Base-by-base conservation (phyloP, 2,888 invertebrate genomes). In the Clivina fossor region DNA sequence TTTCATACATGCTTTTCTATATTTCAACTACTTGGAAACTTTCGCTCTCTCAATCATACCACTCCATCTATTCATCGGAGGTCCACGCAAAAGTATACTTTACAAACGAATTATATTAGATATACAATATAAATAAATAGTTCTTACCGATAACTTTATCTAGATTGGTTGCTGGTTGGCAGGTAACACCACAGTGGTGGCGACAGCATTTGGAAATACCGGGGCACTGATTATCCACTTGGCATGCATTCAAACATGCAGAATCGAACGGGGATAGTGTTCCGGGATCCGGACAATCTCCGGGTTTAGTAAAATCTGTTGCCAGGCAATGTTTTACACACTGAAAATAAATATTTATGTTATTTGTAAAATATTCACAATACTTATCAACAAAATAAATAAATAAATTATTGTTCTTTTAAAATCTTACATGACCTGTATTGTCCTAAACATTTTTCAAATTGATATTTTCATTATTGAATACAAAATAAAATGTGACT, bases 121-220 rank as follows among this genome's bases (percentile, higher is more conserved):
- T 38, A 16, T 13, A n/a, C 20, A 41, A 44, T 18, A 19, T 38
- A 59, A 19, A 26, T 22, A 40, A 28, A 40, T 37, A 19, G 37
- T 60, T n/a, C 71, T 74, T 67, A 86, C 84, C 82, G 74, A 80
- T 68, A 68, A 79, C 65, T 62, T 77, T 74, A 62, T 81, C 68
- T 56, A 87, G 71, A 54, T 82, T 82, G 4, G 77, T 64, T 0
- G 88, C 82, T 22, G 81, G 78, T 66, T 83, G 83, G 68, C 88
- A 89, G 16, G 84, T 80, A 15, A 82, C 76, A 1, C 88, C 87
- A 64, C 88, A 88, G 18, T 77, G 74, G 59, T 83, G 81, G 28
- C 76, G 76, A 64, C 88, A 89, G 69, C 88, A 89, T 61, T 86
- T 81, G 57, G 82, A 79, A 1, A 81, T 78, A 59, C 82, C 85